These are phyloP conservation scores for Andrena cerasifolii DNA, from an alignment of 1,140 invertebrate species.

Conservation along the genomic window DNA sequence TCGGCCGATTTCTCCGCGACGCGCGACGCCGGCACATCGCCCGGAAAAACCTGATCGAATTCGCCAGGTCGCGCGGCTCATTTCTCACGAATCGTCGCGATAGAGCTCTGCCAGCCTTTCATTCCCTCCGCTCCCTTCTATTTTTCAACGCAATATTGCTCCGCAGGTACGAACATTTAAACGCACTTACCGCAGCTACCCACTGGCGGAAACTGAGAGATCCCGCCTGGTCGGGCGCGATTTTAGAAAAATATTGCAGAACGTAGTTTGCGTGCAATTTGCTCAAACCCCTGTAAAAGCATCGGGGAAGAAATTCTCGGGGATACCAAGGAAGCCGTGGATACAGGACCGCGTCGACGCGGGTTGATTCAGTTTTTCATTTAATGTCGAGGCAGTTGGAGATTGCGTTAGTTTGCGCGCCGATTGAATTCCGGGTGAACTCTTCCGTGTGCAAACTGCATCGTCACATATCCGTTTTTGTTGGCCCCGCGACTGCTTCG, in stretches of 20 bases:
- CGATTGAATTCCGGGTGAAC: not conserved
- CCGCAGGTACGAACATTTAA: too few relatives aligned
- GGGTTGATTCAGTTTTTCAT: conserved; percentile 13
- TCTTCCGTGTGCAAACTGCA: conserved; percentile 16
- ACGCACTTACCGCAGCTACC: too few relatives aligned
- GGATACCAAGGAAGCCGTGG: too few relatives aligned
- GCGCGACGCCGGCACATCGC: conserved; percentile 1
- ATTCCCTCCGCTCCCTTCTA: not conserved
- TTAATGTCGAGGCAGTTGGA: not conserved
- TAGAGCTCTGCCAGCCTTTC: too few relatives aligned
- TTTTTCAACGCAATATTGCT: too few relatives aligned
- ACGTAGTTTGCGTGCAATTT: not conserved
- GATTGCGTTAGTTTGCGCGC: conserved; percentile 12
- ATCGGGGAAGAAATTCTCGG: not conserved
- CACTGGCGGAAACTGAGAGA: too few relatives aligned
- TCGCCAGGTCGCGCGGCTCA: not conserved
- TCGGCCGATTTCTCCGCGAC: conserved; percentile 9
- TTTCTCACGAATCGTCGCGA: too few relatives aligned
- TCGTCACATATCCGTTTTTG: conserved; percentile 37
- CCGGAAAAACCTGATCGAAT: conserved; percentile 12
- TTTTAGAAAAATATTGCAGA: too few relatives aligned
- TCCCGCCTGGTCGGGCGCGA: too few relatives aligned
- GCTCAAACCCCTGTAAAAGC: not conserved
- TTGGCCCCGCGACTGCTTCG: conserved; percentile 38
- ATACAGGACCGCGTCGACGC: too few relatives aligned